Evolutionary conservation across 2,113 vertebrate species (phyloP).

Genomic region (Petrocephalus zakoni): DNA sequence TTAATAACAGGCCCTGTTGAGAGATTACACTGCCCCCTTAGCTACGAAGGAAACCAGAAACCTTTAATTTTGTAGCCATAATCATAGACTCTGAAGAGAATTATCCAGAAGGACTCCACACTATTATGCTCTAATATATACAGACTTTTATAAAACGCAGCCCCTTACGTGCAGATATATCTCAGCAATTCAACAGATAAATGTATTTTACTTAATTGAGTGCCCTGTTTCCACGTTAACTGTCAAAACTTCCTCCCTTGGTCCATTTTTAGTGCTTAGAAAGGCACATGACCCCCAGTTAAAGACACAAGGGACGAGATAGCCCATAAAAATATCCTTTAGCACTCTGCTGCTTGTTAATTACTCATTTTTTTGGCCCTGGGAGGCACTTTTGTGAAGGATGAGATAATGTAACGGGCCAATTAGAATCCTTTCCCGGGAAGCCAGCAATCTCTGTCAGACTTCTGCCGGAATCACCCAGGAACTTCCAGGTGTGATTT

Average conservation of each 20-base stretch:
- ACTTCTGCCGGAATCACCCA: background rate
- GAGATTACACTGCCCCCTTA: background rate
- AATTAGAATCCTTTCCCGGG: background rate
- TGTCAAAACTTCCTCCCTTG: background rate
- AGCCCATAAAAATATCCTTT: background rate
- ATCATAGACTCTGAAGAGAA: slow-evolving; percentile 4
- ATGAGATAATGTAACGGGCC: background rate
- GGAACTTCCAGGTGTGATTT: background rate
- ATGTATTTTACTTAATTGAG: background rate
- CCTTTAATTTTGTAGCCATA: background rate
- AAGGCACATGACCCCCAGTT: background rate
- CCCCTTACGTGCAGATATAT: background rate
- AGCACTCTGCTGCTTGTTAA: background rate
- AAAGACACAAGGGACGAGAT: background rate
- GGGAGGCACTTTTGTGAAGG: background rate
- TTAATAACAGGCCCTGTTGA: background rate
- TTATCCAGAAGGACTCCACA: background rate
- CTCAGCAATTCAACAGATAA: background rate
- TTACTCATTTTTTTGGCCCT: slow-evolving; percentile 7
- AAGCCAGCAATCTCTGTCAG: background rate
- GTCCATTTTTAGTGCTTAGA: background rate
- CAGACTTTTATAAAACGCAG: background rate
- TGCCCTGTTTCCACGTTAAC: background rate
- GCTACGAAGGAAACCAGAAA: background rate
- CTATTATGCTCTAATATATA: slow-evolving; percentile 8